Conservation (phyloP, 2,113 vertebrate genomes). For the Climacteris rufus region DNA sequence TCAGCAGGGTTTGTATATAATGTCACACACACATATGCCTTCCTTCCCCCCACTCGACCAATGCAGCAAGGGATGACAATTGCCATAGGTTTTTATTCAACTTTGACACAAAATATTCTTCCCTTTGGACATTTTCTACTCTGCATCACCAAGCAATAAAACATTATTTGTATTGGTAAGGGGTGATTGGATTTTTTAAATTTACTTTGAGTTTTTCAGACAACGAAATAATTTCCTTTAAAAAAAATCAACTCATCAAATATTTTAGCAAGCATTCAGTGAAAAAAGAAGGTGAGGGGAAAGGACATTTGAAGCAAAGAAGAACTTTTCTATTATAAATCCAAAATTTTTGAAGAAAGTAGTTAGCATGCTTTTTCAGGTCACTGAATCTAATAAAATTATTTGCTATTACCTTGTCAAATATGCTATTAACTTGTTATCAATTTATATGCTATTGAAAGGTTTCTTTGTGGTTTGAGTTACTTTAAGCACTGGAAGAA, state of each 20-base stretch:
- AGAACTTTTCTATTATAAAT: neutral
- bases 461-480: neutral
- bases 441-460: neutral
- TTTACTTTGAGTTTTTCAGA: neutral
- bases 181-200: fast-evolving
- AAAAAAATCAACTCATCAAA: neutral
- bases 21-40: fast-evolving
- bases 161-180: neutral
- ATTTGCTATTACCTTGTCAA: neutral
- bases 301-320: neutral
- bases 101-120: neutral
- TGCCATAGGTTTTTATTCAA: neutral
- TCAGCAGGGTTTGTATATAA: neutral
- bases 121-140: neutral
- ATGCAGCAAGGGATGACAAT: neutral
- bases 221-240: too few species aligned
- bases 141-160: neutral
- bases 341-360: neutral
- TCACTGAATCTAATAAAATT: neutral
- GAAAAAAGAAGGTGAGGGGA: neutral
- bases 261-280: neutral
- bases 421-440: neutral
- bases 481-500: neutral
- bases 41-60: neutral
- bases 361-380: neutral